phyloP scores from a whole-genome alignment of 2,113 vertebrate genomes.

The Eolophus roseicapilla region DNA sequence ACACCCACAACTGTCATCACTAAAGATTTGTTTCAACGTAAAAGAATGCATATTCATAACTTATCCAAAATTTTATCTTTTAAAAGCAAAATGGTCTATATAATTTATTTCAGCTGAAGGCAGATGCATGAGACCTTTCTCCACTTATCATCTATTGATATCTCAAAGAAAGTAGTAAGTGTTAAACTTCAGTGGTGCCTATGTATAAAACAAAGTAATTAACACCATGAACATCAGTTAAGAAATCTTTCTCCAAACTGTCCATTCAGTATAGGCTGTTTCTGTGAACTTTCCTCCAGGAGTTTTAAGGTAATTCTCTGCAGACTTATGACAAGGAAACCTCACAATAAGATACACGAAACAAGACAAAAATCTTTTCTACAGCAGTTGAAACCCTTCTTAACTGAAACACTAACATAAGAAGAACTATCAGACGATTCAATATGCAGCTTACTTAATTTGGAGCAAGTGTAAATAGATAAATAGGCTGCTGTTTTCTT shows the following conservation, averaged over 20 bases:
- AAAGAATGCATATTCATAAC: constrained; percentile 21
- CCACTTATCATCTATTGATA: background rate
- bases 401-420: background rate
- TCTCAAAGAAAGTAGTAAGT: background rate
- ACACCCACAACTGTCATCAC: constrained; percentile 37
- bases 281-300: background rate
- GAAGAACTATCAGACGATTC: background rate
- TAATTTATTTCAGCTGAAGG: background rate
- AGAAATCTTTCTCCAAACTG: background rate
- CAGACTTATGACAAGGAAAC: background rate
- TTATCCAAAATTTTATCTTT: background rate
- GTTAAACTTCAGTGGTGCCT: background rate
- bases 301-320: background rate
- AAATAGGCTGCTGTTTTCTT: background rate
- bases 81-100: background rate
- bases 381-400: background rate
- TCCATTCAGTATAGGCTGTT: background rate
- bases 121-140: background rate
- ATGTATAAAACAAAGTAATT: background rate
- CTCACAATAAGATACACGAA: background rate
- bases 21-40: background rate
- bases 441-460: background rate
- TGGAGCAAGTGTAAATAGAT: constrained; percentile 15
- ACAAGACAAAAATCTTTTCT: background rate
- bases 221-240: background rate